Conservation (phyloP, 2,888 invertebrate genomes). For the Craniophora ligustri region DNA sequence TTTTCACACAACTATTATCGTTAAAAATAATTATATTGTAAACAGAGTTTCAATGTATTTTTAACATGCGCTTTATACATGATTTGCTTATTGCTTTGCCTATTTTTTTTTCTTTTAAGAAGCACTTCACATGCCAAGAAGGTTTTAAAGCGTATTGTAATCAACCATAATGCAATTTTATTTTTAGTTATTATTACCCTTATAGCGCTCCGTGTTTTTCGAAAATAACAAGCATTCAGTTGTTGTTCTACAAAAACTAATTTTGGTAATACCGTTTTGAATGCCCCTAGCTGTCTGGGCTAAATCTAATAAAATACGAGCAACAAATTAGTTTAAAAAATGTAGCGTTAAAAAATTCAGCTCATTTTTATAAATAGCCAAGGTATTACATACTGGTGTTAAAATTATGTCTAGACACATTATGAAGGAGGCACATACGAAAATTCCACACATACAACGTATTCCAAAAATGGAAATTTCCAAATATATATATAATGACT, state of each 20-base stretch:
- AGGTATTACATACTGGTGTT: constrained; percentile 20
- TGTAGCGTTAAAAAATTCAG: constrained; percentile 15
- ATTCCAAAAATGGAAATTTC: too few relatives aligned
- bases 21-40: too few relatives aligned
- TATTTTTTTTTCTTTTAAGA: too few relatives aligned
- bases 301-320: constrained; percentile 23
- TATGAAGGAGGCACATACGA: too few relatives aligned
- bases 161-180: background rate
- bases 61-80: too few relatives aligned
- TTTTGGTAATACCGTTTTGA: constrained; percentile 35
- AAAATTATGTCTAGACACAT: constrained; percentile 31
- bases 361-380: constrained; percentile 21
- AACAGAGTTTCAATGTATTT: too few relatives aligned
- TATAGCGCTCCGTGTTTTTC: background rate
- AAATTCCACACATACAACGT: too few relatives aligned
- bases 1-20: too few relatives aligned
- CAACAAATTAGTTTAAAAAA: constrained; percentile 36
- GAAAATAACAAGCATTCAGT: background rate
- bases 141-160: too few relatives aligned
- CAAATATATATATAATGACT: too few relatives aligned
- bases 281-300: constrained; percentile 9
- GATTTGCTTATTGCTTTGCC: too few relatives aligned
- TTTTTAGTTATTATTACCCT: background rate
- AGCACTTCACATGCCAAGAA: too few relatives aligned
- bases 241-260: constrained; percentile 27